A percentile compares a stretch with the other conserved stretches of the same genome.
Conservation (phyloP, 1,140 invertebrate species). For the Bombus consobrinus region DNA sequence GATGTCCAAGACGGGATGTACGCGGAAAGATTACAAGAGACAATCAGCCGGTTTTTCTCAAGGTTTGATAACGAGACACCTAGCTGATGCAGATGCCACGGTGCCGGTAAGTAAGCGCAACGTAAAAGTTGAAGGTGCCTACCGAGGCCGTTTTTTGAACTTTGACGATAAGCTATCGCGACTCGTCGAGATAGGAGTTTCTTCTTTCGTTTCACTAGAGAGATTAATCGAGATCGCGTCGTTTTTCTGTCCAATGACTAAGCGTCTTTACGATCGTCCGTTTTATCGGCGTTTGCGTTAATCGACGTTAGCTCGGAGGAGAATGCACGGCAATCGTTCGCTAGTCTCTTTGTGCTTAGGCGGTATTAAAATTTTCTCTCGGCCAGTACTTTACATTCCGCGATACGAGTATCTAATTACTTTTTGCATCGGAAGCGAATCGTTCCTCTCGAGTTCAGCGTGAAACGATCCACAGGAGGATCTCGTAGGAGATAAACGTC, state of each 20-base stretch:
- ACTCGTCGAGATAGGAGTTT: background rate
- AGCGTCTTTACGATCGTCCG: background rate
- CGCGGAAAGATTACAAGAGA: constrained; percentile 55
- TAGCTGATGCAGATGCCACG: background rate
- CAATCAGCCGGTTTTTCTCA: constrained; percentile 58
- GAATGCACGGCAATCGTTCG: background rate
- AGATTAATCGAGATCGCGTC: constrained; percentile 16
- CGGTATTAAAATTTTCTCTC: constrained; percentile 5
- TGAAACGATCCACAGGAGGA: background rate
- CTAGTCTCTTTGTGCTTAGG: background rate
- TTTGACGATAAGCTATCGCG: constrained; percentile 8
- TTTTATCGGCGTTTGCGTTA: background rate
- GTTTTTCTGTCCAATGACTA: background rate
- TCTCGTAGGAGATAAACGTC: constrained; percentile 49
- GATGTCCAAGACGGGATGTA: constrained; percentile 49
- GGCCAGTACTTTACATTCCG: constrained; percentile 4
- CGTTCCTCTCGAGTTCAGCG: constrained; percentile 6
- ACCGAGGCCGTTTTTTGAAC: constrained; percentile 6
- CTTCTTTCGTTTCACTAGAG: background rate
- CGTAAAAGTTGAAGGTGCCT: background rate
- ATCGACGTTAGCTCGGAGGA: background rate
- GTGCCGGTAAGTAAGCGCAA: background rate
- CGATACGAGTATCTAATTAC: background rate
- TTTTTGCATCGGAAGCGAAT: constrained; percentile 22
- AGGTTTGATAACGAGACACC: constrained; percentile 31